phyloP scores from a whole-genome alignment of 2,888 invertebrate species.

The Lepidochitona cinerea region DNA sequence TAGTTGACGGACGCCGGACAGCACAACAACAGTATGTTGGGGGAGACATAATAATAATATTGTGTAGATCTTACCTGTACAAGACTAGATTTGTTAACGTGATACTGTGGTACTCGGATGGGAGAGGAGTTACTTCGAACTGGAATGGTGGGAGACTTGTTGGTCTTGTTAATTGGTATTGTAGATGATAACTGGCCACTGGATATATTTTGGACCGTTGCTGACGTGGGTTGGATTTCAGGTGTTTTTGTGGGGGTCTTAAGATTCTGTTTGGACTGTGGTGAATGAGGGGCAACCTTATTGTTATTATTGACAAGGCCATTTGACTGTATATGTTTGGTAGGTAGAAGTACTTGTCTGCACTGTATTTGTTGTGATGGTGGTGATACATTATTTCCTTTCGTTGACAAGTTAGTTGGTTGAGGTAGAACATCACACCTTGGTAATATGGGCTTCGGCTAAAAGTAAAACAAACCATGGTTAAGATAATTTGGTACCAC shows the following conservation, averaged over 20 bases:
- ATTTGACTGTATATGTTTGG: neutral
- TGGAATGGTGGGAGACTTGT: neutral
- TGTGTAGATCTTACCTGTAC: too few species aligned
- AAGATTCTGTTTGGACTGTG: neutral
- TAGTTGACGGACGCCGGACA: too few species aligned
- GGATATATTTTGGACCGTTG: too few species aligned
- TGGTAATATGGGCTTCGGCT: conserved; percentile 2
- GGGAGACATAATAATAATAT: too few species aligned
- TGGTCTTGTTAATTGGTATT: too few species aligned
- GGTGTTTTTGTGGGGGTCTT: too few species aligned
- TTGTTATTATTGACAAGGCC: neutral
- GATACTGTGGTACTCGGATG: conserved; percentile 60
- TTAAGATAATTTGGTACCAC: neutral
- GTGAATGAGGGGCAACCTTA: neutral
- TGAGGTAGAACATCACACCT: neutral
- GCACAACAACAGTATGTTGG: too few species aligned
- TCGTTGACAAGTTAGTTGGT: conserved; percentile 1
- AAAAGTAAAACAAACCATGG: neutral
- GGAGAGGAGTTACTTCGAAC: conserved; percentile 38
- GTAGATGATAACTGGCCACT: too few species aligned
- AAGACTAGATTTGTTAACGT: conserved; percentile 20
- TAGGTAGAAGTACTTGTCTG: neutral
- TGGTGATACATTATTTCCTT: neutral
- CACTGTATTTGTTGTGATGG: neutral
- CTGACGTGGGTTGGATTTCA: too few species aligned